Evolutionary conservation across 2,888 invertebrate species (phyloP).

Genomic region (Autographa gamma): DNA sequence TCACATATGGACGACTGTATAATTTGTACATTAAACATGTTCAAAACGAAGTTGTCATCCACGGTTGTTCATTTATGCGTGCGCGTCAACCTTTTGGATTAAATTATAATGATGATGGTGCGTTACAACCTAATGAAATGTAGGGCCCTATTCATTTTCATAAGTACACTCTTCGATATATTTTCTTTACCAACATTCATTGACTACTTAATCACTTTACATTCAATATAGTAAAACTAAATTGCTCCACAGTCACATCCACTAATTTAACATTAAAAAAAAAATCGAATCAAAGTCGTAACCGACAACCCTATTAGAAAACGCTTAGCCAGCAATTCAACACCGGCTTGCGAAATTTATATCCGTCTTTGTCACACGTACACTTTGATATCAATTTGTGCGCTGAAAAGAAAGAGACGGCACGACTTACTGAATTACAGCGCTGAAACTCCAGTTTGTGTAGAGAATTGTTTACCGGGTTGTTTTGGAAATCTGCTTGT

Average conservation of each 20-base stretch:
- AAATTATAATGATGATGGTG: slow-evolving; percentile 21
- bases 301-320: slow-evolving; percentile 71
- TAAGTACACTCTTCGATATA: not conserved
- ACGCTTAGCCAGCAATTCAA: slow-evolving; percentile 66
- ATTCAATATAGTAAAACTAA: no score
- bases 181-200: not conserved
- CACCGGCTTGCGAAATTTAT: slow-evolving; percentile 71
- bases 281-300: slow-evolving; percentile 16
- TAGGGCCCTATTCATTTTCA: not conserved
- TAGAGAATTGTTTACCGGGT: slow-evolving; percentile 38
- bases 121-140: not conserved
- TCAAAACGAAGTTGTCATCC: slow-evolving; percentile 49
- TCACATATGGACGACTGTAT: slow-evolving; percentile 46
- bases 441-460: slow-evolving; percentile 48
- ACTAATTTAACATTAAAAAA: not conserved
- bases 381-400: slow-evolving; percentile 72
- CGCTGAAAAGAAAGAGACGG: slow-evolving; percentile 68
- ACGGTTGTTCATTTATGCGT: slow-evolving; percentile 42
- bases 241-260: no score
- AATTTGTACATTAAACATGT: slow-evolving; percentile 53
- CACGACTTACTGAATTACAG: slow-evolving; percentile 58
- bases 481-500: slow-evolving; percentile 42
- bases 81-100: slow-evolving; percentile 24
- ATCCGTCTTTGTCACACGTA: slow-evolving; percentile 74
- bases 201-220: not conserved